Conservation (phyloP, 2,888 invertebrate genomes). For the Lottia gigantea region DNA sequence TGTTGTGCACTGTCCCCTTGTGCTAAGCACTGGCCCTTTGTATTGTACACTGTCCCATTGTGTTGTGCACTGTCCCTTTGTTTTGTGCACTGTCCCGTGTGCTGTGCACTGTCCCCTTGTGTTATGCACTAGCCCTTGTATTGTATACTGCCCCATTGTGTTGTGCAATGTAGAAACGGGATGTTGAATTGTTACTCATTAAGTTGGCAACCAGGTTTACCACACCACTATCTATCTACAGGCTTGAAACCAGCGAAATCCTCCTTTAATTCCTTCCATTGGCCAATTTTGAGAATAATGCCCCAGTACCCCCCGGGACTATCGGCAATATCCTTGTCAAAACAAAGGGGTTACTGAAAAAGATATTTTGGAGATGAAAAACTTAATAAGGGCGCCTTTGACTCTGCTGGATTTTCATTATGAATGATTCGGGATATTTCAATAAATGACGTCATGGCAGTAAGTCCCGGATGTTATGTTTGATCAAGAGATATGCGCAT, state of each 20-base stretch:
- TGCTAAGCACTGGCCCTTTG: no score
- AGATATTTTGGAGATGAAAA: slow-evolving; percentile 14
- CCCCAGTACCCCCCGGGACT: slow-evolving; percentile 1
- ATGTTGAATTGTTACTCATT: neutral
- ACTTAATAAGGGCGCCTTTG: neutral
- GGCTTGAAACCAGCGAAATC: neutral
- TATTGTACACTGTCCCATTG: no score
- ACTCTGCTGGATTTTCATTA: slow-evolving; percentile 14
- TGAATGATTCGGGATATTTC: slow-evolving; percentile 18
- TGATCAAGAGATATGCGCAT: slow-evolving; percentile 10
- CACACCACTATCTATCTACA: neutral
- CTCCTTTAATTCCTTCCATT: neutral
- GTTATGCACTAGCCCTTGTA: no score
- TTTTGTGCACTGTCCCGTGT: no score
- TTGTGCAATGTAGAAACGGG: no score
- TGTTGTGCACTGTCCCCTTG: no score
- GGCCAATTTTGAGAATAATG: no score
- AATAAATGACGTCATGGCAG: slow-evolving; percentile 17
- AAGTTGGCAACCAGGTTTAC: neutral
- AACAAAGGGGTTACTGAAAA: no score
- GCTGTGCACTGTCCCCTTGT: no score
- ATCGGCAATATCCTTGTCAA: slow-evolving; percentile 7
- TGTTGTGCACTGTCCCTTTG: no score
- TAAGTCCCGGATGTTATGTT: slow-evolving; percentile 13
- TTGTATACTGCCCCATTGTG: no score